Evolutionary conservation across 2,113 vertebrate species (phyloP), one percentile per base, ranked within the genome.

Genomic region (Casuarius casuarius): DNA sequence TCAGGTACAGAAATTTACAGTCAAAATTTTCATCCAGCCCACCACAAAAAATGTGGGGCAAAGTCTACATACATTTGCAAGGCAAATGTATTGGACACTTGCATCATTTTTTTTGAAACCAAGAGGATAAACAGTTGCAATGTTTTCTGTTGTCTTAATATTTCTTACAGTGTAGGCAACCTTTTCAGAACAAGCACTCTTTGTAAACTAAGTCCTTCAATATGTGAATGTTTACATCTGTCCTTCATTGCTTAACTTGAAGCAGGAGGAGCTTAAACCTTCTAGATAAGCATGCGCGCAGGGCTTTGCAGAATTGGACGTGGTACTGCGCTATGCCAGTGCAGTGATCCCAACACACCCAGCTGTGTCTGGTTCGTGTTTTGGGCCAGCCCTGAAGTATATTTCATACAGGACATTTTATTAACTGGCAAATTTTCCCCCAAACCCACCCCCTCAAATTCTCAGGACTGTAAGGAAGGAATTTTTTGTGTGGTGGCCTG

Each of bases 371-470:
- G 95, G 81, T 96, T 97, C 94, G 92, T 16, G 81, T 97, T 97
- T 97, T 62, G 82, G 89, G 87, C 93, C 67, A 46, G 78, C 83
- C 78, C 68, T 79, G 78, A 88, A 12, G 31, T 92, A 78, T 95
- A 95, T 93, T 95, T 97, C 93, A 91, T 91, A 96, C 56, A 74
- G 8, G 29, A 54, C 94, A 49, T 95, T 96, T 96, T 94, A 97
- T 96, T 96, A 97, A 95, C 92, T 97, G 95, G 94, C 92, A 94
- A 94, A 94, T 97, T 95, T 97, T 81, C 92, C 92, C 48, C 79
- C 35, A 19, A 87, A 76, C 71, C 71, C 81, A 0, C 96, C 93
- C 93, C 92, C 59, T 0, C 93, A 93, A 80, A 80, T 95, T 95
- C 97, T 92, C 89, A 65, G 87, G 81, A 83, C 84, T 87, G 29